Percentiles rank a stretch among this genome's conserved stretches.
These are phyloP conservation scores for Poecilia velifera DNA, from an alignment of 2,797 vertebrate species.

Conservation along the genomic window DNA sequence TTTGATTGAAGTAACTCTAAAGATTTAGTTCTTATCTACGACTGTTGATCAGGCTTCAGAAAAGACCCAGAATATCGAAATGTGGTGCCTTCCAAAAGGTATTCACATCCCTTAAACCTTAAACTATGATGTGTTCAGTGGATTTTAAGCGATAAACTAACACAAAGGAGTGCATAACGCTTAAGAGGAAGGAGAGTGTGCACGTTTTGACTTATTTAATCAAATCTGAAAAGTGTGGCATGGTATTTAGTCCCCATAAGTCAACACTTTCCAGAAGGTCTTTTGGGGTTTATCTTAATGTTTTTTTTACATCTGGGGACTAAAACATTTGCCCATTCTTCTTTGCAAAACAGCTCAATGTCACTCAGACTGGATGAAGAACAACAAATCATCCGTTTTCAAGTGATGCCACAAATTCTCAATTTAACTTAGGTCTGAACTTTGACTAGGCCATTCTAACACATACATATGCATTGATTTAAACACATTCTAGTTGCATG, in stretches of 20 bases:
- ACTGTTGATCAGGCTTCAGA: neutral
- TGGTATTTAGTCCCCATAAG: neutral
- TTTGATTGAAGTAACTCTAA: neutral
- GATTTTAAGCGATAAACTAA: neutral
- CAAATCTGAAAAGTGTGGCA: neutral
- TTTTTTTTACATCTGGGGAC: neutral
- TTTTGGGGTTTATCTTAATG: neutral
- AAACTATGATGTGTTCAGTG: neutral
- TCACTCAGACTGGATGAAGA: neutral
- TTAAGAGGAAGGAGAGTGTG: neutral
- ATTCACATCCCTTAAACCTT: neutral
- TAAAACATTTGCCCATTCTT: neutral
- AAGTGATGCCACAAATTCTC: neutral
- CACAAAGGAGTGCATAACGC: neutral
- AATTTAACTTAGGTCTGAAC: neutral
- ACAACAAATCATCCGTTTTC: neutral
- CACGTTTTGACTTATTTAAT: neutral
- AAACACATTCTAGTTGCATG: neutral
- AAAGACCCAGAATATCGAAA: neutral
- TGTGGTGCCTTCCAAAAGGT: neutral
- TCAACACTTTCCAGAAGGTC: neutral
- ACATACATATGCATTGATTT: neutral
- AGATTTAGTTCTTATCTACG: neutral
- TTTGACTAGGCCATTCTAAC: neutral
- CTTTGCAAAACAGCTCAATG: neutral